Conservation (phyloP, 2,888 invertebrate genomes). For the Chesias legatella region DNA sequence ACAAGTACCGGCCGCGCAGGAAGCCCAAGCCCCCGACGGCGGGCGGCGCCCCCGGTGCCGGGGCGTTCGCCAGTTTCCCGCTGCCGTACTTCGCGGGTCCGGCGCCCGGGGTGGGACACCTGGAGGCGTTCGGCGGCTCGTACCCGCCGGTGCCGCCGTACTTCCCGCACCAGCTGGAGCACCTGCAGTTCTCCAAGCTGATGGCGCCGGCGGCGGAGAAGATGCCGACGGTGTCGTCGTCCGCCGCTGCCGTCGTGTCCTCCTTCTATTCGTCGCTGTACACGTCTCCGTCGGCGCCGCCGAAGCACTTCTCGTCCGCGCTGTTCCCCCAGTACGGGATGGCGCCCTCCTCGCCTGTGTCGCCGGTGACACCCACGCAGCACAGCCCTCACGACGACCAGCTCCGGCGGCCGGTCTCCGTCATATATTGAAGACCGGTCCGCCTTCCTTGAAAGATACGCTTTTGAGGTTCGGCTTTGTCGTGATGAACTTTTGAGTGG, state of each 20-base stretch:
- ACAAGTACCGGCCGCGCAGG: slow-evolving; percentile 92
- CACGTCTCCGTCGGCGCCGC: slow-evolving; percentile 75
- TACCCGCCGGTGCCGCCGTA: slow-evolving; percentile 86
- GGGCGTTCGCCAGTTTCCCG: slow-evolving; percentile 83
- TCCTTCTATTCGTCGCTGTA: slow-evolving; percentile 86
- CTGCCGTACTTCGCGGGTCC: slow-evolving; percentile 83
- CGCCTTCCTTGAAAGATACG: slow-evolving; percentile 62
- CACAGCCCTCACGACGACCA: slow-evolving; percentile 80
- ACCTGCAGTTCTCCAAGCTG: slow-evolving; percentile 82
- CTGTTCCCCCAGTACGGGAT: slow-evolving; percentile 77
- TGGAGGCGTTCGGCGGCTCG: slow-evolving; percentile 76
- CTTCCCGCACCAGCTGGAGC: slow-evolving; percentile 88
- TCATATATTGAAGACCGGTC: slow-evolving; percentile 83
- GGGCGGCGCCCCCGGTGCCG: slow-evolving; percentile 67
- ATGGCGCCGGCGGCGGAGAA: slow-evolving; percentile 74
- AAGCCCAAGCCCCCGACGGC: slow-evolving; percentile 88
- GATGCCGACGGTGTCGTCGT: slow-evolving; percentile 67
- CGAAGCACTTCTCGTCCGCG: slow-evolving; percentile 76
- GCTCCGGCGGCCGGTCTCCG: slow-evolving; percentile 85
- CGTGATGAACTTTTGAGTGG: slow-evolving; percentile 38
- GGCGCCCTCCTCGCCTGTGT: slow-evolving; percentile 68
- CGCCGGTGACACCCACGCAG: slow-evolving; percentile 66
- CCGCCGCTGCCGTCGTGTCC: slow-evolving; percentile 82
- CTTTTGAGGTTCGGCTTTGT: slow-evolving; percentile 52
- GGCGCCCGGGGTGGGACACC: slow-evolving; percentile 77